These are phyloP conservation scores for Microcebus jonahi DNA, from an alignment of 2,113 vertebrate genomes.

Conservation along the genomic window DNA sequence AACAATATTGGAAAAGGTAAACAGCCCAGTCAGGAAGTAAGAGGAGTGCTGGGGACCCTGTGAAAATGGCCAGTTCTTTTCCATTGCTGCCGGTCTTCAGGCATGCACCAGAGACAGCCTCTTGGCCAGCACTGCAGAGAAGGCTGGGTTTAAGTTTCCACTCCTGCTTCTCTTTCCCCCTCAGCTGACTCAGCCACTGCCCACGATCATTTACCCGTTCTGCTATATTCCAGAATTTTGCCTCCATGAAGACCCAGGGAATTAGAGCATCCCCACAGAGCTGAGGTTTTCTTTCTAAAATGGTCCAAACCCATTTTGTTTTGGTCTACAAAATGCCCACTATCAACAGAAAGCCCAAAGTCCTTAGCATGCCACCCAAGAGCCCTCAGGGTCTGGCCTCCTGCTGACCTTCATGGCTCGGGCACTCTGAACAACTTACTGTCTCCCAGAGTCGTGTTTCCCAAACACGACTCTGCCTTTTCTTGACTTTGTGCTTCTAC, in stretches of 20 bases:
- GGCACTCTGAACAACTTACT: no score
- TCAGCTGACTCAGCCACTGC: background rate
- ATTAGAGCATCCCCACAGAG: background rate
- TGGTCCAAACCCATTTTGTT: background rate
- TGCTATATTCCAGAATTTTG: background rate
- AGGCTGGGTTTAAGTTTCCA: background rate
- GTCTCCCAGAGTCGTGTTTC: background rate
- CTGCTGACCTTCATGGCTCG: background rate
- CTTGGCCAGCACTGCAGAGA: background rate
- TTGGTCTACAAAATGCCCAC: background rate
- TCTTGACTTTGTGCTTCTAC: no score
- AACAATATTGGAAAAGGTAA: background rate
- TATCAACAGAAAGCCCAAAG: background rate
- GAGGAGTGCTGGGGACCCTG: background rate
- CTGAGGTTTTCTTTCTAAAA: background rate
- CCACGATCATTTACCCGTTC: background rate
- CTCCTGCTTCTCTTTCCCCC: background rate
- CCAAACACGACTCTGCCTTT: accelerated
- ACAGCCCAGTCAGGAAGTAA: background rate
- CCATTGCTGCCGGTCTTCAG: background rate
- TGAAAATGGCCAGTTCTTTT: background rate
- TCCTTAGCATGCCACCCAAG: background rate
- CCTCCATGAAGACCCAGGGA: background rate
- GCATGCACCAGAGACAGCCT: background rate
- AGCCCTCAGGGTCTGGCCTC: background rate